Base-by-base conservation (phyloP, 2,888 invertebrate species). In the Leptothorax acervorum region DNA sequence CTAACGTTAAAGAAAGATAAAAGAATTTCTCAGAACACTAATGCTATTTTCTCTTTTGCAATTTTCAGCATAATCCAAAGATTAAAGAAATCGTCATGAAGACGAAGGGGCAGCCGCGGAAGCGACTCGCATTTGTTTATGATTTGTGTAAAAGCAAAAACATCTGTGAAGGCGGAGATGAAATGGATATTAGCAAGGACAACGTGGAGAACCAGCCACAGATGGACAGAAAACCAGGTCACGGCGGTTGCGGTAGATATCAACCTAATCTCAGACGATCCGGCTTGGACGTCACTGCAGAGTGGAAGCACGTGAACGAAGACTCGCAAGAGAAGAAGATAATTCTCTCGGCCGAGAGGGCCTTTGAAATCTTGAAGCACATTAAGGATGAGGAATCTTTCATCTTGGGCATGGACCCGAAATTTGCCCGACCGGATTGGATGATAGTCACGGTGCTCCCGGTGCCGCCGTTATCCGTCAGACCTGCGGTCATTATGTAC, bases 291-390 rank as follows among this genome's bases (percentile, higher is more conserved):
- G 96, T 99, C 62, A 97, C 97, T 0, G 99, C 99, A 0, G 99
- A 99, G 95, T 99, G 99, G 99, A 99, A 99, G 95, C 98, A 99
- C 95, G 97, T 98, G 0, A 99, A 99, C 95, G 99, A 99, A 95
- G 99, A 99, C 93, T 98, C 99, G 8, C 99, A 99, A 95, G 99
- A 99, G 94, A 98, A 98, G 94, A 99, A 99, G 95, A 99, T 99
- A 28, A 95, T 96, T 0, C 96, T 99, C 9, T 98, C 98, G 8
- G 99, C 99, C 2, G 99, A 99, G 95, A 96, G 99, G 90, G 99
- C 99, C 2, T 98, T 98, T 96, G 99, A 99, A 95, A 99, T 99
- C 89, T 96, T 99, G 57, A 99, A 99, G 95, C 98, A 98, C 92
- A 98, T 99, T 75, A 97, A 97, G 95, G 99, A 99, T 95, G 99